Evolutionary conservation across 2,113 vertebrate species (phyloP), one percentile per base, ranked within the genome.

Genomic region (sheep (Ovis aries)): DNA sequence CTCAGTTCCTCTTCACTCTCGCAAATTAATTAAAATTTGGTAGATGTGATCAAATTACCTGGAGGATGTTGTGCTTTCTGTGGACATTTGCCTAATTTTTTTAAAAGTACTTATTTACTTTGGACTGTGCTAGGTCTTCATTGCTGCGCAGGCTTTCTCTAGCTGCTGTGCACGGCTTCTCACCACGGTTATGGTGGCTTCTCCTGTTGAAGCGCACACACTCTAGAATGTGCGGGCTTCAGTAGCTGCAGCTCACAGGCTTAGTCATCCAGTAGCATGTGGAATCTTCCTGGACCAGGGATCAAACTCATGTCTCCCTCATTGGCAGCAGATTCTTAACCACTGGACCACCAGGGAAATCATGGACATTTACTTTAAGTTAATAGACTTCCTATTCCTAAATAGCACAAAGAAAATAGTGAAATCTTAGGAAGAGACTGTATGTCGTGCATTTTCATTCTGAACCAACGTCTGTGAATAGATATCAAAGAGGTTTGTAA

Each of bases 381-480:
- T 45, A 92, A 93, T 43, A 80, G 40, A 55, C 11, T 85, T 74
- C 19, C 23, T 29, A 27, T 88, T 95, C 43, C 67, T 67, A 86
- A 95, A 50, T 6, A 91, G 64, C 60, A 92, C 83, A 91, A 67
- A 45, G 33, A 86, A 91, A 91, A 83, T 7, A 48, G 19, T 85
- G 90, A 91, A 62, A 71, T 91, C 84, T 64, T 82, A 64, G 40
- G 55, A 87, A 94, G 33, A 97, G 16, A 45, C 21, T 67, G 2
- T 67, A 78, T 2, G 33, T 82, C 7, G 33, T 74, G 71, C 31
- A 33, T 95, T 93, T 40, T 97, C 16, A 59, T 94, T 93, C 45
- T 53, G 55, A 96, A 81, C 43, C 36, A 10, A 50, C 29, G 11
- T 71, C 83, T 78, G 36, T 27, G 2, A 94, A 43, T 57, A 33